Conservation (phyloP, 1,140 invertebrate genomes). For the Aphis gossypii region DNA sequence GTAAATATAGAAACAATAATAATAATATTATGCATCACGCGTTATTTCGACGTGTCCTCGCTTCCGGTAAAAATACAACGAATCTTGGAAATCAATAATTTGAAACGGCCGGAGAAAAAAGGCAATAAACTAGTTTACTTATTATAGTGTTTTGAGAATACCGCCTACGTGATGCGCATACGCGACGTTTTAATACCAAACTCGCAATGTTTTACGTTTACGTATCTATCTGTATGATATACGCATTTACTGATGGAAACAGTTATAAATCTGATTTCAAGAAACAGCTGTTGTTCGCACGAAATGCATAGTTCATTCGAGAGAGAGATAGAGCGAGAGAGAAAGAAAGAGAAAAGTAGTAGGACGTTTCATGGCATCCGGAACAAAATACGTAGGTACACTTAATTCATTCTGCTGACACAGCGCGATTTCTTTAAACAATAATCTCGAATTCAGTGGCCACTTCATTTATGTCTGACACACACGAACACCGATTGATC, state of each 20-base stretch:
- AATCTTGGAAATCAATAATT: background rate
- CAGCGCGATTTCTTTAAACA: background rate
- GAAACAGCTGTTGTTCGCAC: slow-evolving; percentile 3
- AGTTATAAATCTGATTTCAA: background rate
- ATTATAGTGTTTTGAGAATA: slow-evolving; percentile 4
- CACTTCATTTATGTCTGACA: background rate
- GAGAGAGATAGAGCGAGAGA: background rate
- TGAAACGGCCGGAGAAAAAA: background rate
- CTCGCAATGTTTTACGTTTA: background rate
- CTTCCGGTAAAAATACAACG: background rate
- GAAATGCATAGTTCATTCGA: background rate
- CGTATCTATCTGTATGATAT: background rate
- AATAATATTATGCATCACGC: background rate
- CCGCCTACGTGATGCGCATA: background rate
- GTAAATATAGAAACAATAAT: background rate
- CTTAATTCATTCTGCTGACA: slow-evolving; percentile 9
- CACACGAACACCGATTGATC: slow-evolving; percentile 2
- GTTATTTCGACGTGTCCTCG: background rate
- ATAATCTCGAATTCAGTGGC: background rate
- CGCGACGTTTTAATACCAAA: background rate
- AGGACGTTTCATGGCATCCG: background rate
- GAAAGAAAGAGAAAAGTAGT: background rate
- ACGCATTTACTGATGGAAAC: background rate
- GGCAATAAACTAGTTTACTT: background rate
- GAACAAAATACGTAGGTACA: slow-evolving; percentile 14